Evolutionary conservation across 2,113 vertebrate species (phyloP), one percentile per base, ranked within the genome.

Genomic region (Burhinus bistriatus): DNA sequence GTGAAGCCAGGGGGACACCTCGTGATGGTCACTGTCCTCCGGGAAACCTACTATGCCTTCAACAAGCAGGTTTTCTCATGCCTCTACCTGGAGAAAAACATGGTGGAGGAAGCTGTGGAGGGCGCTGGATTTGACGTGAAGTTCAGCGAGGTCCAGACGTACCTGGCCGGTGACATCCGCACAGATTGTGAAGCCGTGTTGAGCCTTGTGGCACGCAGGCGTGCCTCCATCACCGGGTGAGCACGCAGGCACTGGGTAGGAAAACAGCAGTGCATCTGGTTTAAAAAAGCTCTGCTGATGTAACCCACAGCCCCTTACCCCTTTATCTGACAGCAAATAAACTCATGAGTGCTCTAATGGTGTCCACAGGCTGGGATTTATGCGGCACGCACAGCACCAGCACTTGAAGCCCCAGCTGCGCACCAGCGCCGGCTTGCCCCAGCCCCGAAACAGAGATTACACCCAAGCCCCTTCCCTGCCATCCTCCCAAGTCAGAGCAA

Each of bases 1-100:
- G 85, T 98, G 21, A 97, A 94, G 85, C 98, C 94, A 0, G 97
- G 97, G 96, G 98, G 98, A 7, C 86, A 96, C 58, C 88, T 98
- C 72, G 97, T 98, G 38, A 36, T 98, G 19, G 4, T 95, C 6
- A 97, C 96, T 0, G 76, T 81, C 22, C 94, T 98, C 23, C 87
- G 76, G 21, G 95, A 96, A 20, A 97, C 91, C 47, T 98, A 92
- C 90, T 98, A 98, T 10, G 69, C 49, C 57, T 89, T 98, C 9
- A 90, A 95, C 3, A 27, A 98, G 19, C 95, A 71, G 54, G 87
- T 27, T 9, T 98, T 98, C 91, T 97, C 91, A 2, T 97, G 97
- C 83, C 97, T 99, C 17, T 5, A 5, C 26, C 66, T 98, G 62
- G 95, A 86, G 66, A 76, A 5, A 12, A 29, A 71, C 6, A 11